Conservation (phyloP, 1,140 invertebrate species). For the Acromyrmex heyeri region DNA sequence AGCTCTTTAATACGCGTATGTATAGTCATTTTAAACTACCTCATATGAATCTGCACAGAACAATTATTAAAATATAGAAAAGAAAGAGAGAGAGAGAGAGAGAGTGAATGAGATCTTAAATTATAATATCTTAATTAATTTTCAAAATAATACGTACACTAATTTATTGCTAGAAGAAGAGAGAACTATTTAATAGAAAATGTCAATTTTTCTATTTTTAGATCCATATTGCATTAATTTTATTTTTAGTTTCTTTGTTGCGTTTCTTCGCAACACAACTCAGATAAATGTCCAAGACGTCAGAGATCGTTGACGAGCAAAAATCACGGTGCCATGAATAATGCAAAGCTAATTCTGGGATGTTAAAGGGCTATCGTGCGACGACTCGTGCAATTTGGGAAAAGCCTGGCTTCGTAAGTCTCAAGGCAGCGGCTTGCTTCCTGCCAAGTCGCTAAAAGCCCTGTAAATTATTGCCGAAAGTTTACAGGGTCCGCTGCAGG, state of each 20-base stretch:
- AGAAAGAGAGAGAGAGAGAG: no score
- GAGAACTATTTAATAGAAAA: neutral
- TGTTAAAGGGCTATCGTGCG: slow-evolving; percentile 55
- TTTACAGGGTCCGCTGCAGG: slow-evolving; percentile 63
- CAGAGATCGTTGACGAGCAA: slow-evolving; percentile 34
- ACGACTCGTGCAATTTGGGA: slow-evolving; percentile 56
- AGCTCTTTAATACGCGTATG: neutral
- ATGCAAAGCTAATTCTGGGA: slow-evolving; percentile 48
- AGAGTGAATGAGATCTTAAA: neutral
- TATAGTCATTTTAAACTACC: neutral
- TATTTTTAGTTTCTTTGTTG: neutral
- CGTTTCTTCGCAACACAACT: neutral
- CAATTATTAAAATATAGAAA: neutral
- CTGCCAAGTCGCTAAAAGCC: slow-evolving; percentile 69
- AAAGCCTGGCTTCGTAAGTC: slow-evolving; percentile 53
- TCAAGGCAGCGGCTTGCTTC: slow-evolving; percentile 21
- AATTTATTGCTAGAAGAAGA: neutral
- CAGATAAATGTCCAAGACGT: slow-evolving; percentile 22
- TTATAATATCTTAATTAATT: neutral
- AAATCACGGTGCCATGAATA: slow-evolving; percentile 44
- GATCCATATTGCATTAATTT: neutral
- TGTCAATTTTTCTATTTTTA: neutral
- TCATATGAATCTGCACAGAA: neutral
- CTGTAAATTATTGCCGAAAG: slow-evolving; percentile 75
- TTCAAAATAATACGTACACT: neutral